These are phyloP conservation scores for Amphilophus citrinellus DNA, from an alignment of 2,113 vertebrate genomes.

Conservation along the genomic window DNA sequence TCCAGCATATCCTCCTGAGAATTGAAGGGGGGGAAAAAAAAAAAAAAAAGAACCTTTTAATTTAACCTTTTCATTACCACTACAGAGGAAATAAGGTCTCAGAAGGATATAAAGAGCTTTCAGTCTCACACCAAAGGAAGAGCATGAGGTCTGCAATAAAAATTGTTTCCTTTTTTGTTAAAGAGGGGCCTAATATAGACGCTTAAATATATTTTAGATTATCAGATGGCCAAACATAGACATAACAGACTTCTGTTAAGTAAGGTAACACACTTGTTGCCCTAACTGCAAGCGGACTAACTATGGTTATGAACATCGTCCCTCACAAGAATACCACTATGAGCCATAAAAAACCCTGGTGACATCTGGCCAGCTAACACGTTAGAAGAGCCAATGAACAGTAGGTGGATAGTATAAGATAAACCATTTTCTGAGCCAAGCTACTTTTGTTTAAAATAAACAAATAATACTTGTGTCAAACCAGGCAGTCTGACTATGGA, in stretches of 20 bases:
- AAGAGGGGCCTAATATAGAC: background rate
- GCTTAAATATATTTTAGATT: no score
- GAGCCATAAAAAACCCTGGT: background rate
- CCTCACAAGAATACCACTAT: background rate
- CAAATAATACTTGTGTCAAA: background rate
- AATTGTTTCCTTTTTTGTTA: background rate
- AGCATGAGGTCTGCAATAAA: background rate
- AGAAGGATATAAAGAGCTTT: background rate
- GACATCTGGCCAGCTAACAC: background rate
- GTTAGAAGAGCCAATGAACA: conserved; percentile 1
- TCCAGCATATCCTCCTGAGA: background rate
- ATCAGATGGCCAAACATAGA: background rate
- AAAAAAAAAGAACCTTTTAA: no score
- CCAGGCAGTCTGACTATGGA: background rate
- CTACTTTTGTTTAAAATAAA: conserved; percentile 10
- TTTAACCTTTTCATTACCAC: no score
- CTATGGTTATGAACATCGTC: background rate
- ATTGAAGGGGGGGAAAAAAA: no score
- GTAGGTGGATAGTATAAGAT: background rate
- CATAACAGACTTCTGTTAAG: background rate
- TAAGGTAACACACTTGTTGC: background rate
- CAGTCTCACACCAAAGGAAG: background rate
- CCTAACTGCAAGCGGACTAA: background rate
- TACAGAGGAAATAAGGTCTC: no score
- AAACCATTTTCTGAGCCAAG: background rate